phyloP scores from a whole-genome alignment of 2,888 invertebrate species.

The Pachycephus smyrnensis region DNA sequence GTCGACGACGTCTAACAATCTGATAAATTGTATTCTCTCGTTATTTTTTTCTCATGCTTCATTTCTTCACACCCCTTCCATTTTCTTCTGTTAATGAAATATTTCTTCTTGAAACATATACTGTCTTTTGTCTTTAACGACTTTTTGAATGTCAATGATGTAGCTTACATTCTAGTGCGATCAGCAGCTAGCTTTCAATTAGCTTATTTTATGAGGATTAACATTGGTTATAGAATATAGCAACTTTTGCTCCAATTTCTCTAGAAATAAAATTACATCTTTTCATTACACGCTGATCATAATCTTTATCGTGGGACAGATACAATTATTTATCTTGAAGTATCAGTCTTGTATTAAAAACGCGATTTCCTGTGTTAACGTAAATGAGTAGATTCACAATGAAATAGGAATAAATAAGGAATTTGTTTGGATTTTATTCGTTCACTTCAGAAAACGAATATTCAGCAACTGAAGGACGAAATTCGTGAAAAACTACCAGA shows the following conservation, averaged over 20 bases:
- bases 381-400: background rate
- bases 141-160: background rate
- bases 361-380: background rate
- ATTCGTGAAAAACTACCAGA: constrained; percentile 69
- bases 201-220: background rate
- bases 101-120: background rate
- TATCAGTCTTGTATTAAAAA: background rate
- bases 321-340: background rate
- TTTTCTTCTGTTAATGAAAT: background rate
- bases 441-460: constrained; percentile 70
- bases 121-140: background rate
- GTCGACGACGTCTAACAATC: constrained; percentile 16
- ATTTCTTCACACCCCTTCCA: background rate
- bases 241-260: background rate
- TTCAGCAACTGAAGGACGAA: constrained; percentile 77
- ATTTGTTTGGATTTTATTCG: constrained; percentile 1
- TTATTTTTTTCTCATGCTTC: background rate
- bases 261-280: background rate
- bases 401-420: constrained; percentile 2
- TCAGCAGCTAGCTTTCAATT: background rate
- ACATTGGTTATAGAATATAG: background rate
- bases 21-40: constrained; percentile 15
- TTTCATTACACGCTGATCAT: too few relatives aligned
- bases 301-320: background rate
- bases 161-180: background rate